Base-by-base conservation (phyloP, 2,888 invertebrate genomes). In the Embidobia sp. region DNA sequence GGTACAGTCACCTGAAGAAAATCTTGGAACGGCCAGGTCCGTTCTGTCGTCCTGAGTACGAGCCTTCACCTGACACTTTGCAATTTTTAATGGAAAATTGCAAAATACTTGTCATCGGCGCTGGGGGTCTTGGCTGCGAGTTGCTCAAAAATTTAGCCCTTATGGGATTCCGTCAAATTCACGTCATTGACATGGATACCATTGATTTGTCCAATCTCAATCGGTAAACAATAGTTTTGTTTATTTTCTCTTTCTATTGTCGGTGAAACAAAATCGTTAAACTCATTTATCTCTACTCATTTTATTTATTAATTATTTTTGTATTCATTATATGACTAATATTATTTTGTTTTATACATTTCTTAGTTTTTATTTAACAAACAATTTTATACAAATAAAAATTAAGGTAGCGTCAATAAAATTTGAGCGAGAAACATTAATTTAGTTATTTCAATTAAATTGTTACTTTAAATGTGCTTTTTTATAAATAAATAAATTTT, bases 111-210 rank as follows among this genome's bases (percentile, higher is more conserved):
- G 93, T 97, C 2, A 93, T 97, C 80, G 99, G 99, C 8, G 99
- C 99, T 61, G 99, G 99, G 26, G 99, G 99, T 1, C 92, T 99
- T 40, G 99, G 99, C 8, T 99, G 99, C 91, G 99, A 99, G 90
- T 91, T 99, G 16, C 91, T 99, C 0, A 99, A 99, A 91, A 96
- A 99, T 90, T 91, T 99, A 82, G 97, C 95, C 0, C 90, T 99
- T 33, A 96, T 98, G 95, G 99, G 99, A 0, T 99, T 99, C 86
- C 93, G 94, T 77, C 93, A 97, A 84, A 94, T 99, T 80, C 96
- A 99, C 90, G 94, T 99, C 2, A 98, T 99, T 77, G 99, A 99
- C 88, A 99, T 99, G 99, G 99, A 99, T 90, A 98, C 96, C 0
- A 98, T 99, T 82, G 99, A 99, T 90, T 90, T 99, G 70, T 99